A percentile compares a stretch with the other conserved stretches of the same genome.
phyloP scores from a whole-genome alignment of 2,113 vertebrate species.

The Tetrao urogallus region DNA sequence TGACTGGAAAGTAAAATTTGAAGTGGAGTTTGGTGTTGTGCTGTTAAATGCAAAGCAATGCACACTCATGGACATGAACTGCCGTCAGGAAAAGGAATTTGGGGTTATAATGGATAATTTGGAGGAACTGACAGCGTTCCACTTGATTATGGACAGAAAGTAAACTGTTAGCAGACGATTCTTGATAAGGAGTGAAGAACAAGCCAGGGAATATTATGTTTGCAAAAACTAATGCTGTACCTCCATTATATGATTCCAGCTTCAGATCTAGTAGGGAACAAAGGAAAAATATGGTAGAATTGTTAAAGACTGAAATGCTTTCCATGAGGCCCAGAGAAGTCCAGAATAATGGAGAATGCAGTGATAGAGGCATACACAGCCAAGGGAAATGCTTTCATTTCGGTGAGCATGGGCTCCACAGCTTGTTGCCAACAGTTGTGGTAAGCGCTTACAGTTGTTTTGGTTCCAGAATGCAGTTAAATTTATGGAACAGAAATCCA shows the following conservation, averaged over 20 bases:
- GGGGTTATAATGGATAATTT: not conserved
- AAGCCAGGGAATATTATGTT: not conserved
- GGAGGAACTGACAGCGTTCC: not conserved
- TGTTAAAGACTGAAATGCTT: not conserved
- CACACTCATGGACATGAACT: not conserved
- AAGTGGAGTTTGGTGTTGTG: not conserved
- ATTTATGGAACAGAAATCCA: not conserved
- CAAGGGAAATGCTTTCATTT: accelerated
- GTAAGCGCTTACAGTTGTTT: accelerated
- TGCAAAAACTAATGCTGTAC: not conserved
- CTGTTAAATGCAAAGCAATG: not conserved
- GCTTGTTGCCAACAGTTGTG: not conserved
- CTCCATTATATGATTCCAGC: accelerated
- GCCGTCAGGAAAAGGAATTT: not conserved
- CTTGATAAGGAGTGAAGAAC: not conserved
- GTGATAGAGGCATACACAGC: not conserved
- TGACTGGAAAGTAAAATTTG: not conserved
- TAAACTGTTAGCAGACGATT: not conserved
- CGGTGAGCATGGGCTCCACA: accelerated
- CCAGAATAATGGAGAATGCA: not conserved
- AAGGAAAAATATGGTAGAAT: accelerated
- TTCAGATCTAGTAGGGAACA: accelerated
- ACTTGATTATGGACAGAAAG: not conserved
- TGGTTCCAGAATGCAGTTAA: not conserved
- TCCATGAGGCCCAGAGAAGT: not conserved